Evolutionary conservation across 2,888 invertebrate species (phyloP).

Genomic region (Dascillus cervinus): DNA sequence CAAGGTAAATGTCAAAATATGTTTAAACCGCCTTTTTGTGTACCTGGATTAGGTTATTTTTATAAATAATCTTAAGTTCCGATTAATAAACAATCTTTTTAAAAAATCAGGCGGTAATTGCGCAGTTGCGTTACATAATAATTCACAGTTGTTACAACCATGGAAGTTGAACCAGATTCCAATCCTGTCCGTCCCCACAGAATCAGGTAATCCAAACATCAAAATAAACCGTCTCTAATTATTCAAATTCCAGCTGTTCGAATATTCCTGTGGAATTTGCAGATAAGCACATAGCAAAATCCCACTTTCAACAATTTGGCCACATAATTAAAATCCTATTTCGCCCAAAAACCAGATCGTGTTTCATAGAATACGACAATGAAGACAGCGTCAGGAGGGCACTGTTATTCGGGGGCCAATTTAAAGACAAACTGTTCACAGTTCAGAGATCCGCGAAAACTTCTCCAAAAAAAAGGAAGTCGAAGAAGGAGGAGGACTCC

Average conservation of each 20-base stretch:
- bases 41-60: too few relatives aligned
- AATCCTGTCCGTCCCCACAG: too few relatives aligned
- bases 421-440: slow-evolving; percentile 51
- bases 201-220: too few relatives aligned
- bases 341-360: slow-evolving; percentile 55
- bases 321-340: slow-evolving; percentile 57
- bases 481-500: slow-evolving; percentile 35
- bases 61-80: too few relatives aligned
- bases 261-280: slow-evolving; percentile 59
- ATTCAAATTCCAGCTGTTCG: slow-evolving; percentile 46
- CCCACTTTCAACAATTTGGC: slow-evolving; percentile 67
- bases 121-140: too few relatives aligned
- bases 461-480: slow-evolving; percentile 6
- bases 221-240: too few relatives aligned
- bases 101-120: too few relatives aligned
- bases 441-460: slow-evolving; percentile 8
- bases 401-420: slow-evolving; percentile 52
- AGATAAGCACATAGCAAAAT: slow-evolving; percentile 53
- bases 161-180: too few relatives aligned
- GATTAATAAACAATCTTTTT: too few relatives aligned
- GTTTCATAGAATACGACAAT: slow-evolving; percentile 62
- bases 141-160: too few relatives aligned
- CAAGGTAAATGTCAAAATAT: too few relatives aligned
- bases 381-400: slow-evolving; percentile 53
- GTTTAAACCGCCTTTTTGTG: too few relatives aligned